These are phyloP conservation scores for Casuarius casuarius DNA, from an alignment of 2,113 vertebrate genomes.

Conservation along the genomic window DNA sequence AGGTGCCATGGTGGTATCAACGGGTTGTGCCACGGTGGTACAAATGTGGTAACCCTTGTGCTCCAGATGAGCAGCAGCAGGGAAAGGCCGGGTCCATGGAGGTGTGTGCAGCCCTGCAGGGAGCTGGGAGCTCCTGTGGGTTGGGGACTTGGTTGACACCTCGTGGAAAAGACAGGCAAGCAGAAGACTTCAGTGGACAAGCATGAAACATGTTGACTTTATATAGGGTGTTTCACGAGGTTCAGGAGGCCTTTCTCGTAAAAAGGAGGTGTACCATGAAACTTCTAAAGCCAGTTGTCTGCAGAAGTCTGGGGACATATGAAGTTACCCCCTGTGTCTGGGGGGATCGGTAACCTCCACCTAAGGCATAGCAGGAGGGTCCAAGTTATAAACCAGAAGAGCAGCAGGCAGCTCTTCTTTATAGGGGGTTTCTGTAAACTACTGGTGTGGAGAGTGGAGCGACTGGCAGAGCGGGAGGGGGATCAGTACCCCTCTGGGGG, in stretches of 20 bases:
- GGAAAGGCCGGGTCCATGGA: not conserved
- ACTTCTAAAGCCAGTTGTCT: not conserved
- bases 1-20: not conserved
- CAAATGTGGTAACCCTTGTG: not conserved
- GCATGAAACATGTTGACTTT: not conserved
- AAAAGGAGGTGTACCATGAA: not conserved
- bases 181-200: not conserved
- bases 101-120: fast-evolving
- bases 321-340: not conserved
- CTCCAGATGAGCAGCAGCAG: not conserved
- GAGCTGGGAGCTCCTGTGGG: fast-evolving
- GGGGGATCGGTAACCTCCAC: not conserved
- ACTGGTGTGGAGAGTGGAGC: not conserved
- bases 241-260: not conserved
- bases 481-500: not conserved
- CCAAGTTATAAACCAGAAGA: not conserved
- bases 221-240: not conserved
- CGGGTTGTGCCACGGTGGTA: not conserved
- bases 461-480: no score
- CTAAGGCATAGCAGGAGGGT: not conserved
- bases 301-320: not conserved
- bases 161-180: not conserved
- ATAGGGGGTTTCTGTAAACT: not conserved
- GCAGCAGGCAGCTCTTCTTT: not conserved
- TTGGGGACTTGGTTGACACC: not conserved